These are phyloP conservation scores for Blennius ocellaris DNA, from an alignment of 2,113 vertebrate genomes.

Conservation along the genomic window DNA sequence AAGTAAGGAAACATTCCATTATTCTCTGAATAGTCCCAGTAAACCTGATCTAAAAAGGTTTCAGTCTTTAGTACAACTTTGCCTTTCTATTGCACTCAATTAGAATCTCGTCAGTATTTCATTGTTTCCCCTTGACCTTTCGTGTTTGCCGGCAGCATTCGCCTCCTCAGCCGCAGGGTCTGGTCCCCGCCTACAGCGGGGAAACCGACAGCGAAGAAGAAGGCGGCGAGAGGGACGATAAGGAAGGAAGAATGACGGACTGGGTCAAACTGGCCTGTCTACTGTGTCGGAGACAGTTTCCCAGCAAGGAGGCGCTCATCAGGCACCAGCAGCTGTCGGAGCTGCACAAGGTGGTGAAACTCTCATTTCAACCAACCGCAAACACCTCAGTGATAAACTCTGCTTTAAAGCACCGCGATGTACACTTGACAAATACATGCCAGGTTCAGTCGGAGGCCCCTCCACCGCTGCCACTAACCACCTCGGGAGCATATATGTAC, in stretches of 20 bases:
- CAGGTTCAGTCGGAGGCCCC: not conserved
- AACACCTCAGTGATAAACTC: not conserved
- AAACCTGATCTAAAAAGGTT: no score
- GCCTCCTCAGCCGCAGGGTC: conserved; percentile 77
- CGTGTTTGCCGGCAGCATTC: conserved; percentile 59
- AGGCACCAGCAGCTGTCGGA: conserved; percentile 93
- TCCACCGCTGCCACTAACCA: not conserved
- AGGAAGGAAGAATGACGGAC: conserved; percentile 88
- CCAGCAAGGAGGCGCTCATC: conserved; percentile 91
- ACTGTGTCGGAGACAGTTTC: conserved; percentile 92
- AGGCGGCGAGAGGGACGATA: conserved; percentile 83
- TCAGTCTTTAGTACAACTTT: no score
- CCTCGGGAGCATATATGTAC: not conserved
- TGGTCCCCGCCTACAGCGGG: conserved; percentile 89
- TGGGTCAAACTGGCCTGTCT: conserved; percentile 93
- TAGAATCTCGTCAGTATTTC: not conserved
- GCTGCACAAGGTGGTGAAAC: conserved; percentile 88
- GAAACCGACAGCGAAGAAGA: conserved; percentile 92
- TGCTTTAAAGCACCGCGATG: not conserved
- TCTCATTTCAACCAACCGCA: not conserved
- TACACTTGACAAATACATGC: not conserved
- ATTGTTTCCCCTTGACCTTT: not conserved
- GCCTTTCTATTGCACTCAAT: no score
- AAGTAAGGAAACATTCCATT: conserved; percentile 74
- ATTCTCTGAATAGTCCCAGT: no score